Evolutionary conservation across 35 echinoderm and acorn worm genomes (phyloP).

Genomic region (Apostichopus parvimensis): DNA sequence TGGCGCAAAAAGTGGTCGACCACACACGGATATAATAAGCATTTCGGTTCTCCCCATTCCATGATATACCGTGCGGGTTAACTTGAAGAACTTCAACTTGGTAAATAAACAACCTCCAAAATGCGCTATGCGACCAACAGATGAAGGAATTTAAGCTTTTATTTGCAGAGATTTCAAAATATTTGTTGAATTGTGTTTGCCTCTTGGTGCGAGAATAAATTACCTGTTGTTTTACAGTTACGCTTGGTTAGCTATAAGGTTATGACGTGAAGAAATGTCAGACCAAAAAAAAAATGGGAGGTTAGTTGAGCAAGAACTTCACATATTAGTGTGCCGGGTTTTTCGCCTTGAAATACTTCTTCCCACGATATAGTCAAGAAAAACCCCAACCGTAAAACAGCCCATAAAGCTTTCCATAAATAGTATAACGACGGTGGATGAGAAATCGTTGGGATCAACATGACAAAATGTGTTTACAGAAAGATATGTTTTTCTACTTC

Average conservation of each 20-base stretch:
- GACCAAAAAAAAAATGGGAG: not conserved
- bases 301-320: not conserved
- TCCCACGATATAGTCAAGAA: not conserved
- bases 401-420: conserved; percentile 1
- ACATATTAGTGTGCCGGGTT: not conserved
- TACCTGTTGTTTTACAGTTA: conserved; percentile 20
- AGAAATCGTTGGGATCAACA: not conserved
- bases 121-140: not conserved
- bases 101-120: not conserved
- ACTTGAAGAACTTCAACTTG: not conserved
- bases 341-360: not conserved
- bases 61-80: not conserved
- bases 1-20: conserved; percentile 9
- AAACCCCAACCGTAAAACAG: not conserved
- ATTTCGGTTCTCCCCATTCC: not conserved
- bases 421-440: not conserved
- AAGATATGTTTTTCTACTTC: not conserved
- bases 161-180: conserved; percentile 15
- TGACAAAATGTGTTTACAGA: conserved; percentile 8
- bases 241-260: conserved; percentile 19
- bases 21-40: not conserved
- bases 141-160: not conserved
- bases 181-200: not conserved
- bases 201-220: conserved; percentile 23
- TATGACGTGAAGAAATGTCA: conserved; percentile 13